A percentile compares a stretch with the other conserved stretches of the same genome.
phyloP scores from a whole-genome alignment of 64 coral and sea anemone species.

The Stichodactyla mertensii region DNA sequence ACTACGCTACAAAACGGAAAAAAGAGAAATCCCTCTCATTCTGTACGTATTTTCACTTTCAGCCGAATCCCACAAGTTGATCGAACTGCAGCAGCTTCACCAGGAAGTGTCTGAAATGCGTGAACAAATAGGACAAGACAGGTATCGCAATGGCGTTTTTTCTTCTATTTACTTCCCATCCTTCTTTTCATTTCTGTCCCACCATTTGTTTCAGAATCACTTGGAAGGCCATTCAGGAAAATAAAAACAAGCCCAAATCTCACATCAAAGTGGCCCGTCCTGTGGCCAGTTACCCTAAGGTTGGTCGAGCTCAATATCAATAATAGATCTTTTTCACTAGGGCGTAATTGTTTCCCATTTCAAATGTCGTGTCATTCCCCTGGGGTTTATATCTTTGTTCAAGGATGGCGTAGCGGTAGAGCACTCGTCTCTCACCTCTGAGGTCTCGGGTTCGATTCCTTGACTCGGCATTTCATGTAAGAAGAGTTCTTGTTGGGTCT shows the following conservation, averaged over 20 bases:
- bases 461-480: too few relatives aligned
- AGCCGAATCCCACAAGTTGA: conserved; percentile 56
- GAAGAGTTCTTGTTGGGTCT: too few relatives aligned
- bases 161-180: background rate
- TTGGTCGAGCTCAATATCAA: background rate
- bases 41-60: background rate
- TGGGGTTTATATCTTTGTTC: too few relatives aligned
- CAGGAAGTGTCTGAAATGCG: conserved; percentile 68
- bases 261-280: conserved; percentile 41
- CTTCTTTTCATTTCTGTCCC: background rate
- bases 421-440: too few relatives aligned
- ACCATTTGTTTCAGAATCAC: conserved; percentile 30
- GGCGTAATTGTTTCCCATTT: too few relatives aligned
- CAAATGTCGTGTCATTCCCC: too few relatives aligned
- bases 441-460: too few relatives aligned
- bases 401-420: too few relatives aligned
- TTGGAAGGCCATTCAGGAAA: conserved; percentile 48
- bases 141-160: conserved; percentile 23
- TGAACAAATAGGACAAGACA: conserved; percentile 63
- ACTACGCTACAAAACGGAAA: too few relatives aligned
- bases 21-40: too few relatives aligned
- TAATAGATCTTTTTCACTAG: too few relatives aligned
- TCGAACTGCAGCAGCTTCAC: conserved; percentile 61
- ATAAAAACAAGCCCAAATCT: conserved; percentile 33
- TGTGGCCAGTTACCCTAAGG: conserved; percentile 58